Base-by-base conservation (phyloP, 2,888 invertebrate species). In the Athetis lepigone region DNA sequence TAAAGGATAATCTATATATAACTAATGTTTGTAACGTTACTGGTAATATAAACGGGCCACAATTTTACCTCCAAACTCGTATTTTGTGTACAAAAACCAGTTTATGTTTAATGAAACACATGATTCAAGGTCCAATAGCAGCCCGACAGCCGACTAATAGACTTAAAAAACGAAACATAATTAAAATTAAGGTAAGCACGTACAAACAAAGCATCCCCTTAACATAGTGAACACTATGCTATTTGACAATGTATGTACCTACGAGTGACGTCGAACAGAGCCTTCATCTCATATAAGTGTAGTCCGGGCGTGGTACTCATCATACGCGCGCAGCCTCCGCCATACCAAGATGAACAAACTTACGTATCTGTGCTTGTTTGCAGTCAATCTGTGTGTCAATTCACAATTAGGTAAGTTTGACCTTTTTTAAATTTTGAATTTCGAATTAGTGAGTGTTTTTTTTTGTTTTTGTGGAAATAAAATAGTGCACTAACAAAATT, bases 341-440 rank as follows among this genome's bases (percentile, higher is more conserved):
- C n/a, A n/a, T n/a, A n/a, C n/a, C n/a, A n/a, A n/a, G n/a, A 57
- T 49, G 27, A 50, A 87, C 45, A 87, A 89, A 85, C 78, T 91
- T 65, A 71, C 82, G 19, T 81, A 78, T 65, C 65, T 90, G 37
- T 89, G 84, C 69, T 85, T 92, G 50, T 56, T 90, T n/a, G 85
- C 87, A 50, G 82, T 86, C 51, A 70, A 89, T 58, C 75, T 89
- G 16, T 85, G 85, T 52, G 89, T 73, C 8, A 80, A 68, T 29
- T 86, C 85, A 1, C 87, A 84, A 63, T 81, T 79, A 5, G 91
- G 92, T 92, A 60, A 85, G 91, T 83, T 2, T 8, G 9, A 21
- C 1, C 0, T 3, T 23, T 16, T 45, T 37, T 6, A 9, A 37
- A 25, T 16, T 42, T 43, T 6, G 13, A 21, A 18, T 27, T 19